Evolutionary conservation across 1,140 invertebrate species (phyloP), one percentile per base, ranked within the genome.

Genomic region (Drosophila nikananu): DNA sequence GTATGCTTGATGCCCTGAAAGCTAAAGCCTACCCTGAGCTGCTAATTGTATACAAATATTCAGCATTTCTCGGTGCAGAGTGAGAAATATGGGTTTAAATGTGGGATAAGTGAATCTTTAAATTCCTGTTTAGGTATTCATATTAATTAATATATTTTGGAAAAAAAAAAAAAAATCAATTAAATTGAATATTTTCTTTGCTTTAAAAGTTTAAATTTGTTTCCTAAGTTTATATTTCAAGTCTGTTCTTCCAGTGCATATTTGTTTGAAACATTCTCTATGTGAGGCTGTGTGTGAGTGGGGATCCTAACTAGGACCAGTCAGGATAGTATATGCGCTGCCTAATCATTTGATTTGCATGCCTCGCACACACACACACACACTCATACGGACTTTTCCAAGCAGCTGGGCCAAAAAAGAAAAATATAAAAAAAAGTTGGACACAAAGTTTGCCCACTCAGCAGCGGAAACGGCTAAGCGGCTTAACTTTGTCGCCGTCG

Each of bases 271-370:
- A 80, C 55, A 77, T 68, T 61, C 19, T 39, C 9, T 37, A 2
- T 23, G 23, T 21, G 6, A 32, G 27, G 21, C 17, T 51, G 19
- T 25, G 21, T 21, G 21, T 19, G 46, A 32, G 21, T 25, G 39
- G 17, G 35, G 19, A 12, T 57, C 75, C 74, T 61, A 61, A 77
- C 73, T 77, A 77, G 62, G 25, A 3, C 60, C 65, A 76, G 30
- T 64, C 42, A 23, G 49, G 65, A 74, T 74, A 63, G 74, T 60
- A 49, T 44, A 77, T 80, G 80, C 66, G 71, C 70, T 52, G 61
- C 63, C 80, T 83, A 86, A 87, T 86, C 83, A 83, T 86, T 87
- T 81, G 84, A 89, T 87, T 87, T 87, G 84, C 77, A 84, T 80
- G 55, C 37, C 49, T 35, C 52, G 21, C 41, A 21, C 48, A 54